A percentile compares a stretch with the other conserved stretches of the same genome.
Conservation (phyloP, 2,113 vertebrate species). For the Seriola dumerili region DNA sequence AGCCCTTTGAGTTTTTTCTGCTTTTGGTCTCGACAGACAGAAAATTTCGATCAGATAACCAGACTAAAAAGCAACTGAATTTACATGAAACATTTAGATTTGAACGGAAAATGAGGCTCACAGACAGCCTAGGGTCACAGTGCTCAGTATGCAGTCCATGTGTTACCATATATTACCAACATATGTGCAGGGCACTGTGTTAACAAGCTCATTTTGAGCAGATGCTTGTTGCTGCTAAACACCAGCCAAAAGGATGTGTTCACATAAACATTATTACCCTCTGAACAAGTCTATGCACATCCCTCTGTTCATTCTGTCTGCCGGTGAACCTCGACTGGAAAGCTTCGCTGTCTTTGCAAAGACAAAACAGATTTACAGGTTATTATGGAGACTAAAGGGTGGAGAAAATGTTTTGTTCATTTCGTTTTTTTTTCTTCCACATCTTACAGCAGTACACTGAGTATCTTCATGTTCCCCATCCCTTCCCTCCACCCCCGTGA, state of each 20-base stretch:
- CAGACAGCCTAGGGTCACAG: neutral
- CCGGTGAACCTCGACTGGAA: neutral
- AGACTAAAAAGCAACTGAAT: neutral
- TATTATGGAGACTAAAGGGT: neutral
- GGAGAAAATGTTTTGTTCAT: neutral
- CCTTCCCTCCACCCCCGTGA: too few relatives aligned
- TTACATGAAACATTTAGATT: constrained; percentile 1
- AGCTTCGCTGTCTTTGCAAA: neutral
- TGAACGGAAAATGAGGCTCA: neutral
- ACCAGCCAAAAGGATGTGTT: neutral
- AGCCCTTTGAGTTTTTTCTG: neutral
- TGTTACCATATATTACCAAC: neutral
- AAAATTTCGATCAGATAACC: neutral
- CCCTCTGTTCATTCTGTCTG: neutral
- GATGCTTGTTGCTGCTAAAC: constrained; percentile 18
- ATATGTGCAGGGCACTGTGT: neutral
- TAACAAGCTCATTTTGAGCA: constrained; percentile 20
- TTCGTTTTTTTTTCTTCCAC: neutral
- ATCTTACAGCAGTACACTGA: too few relatives aligned
- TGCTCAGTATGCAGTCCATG: neutral
- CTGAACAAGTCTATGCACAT: neutral
- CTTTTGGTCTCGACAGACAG: neutral
- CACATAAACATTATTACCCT: neutral
- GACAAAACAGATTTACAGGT: neutral
- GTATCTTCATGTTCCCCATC: too few relatives aligned